Percentiles rank a stretch among this genome's conserved stretches.
phyloP scores from a whole-genome alignment of 2,888 invertebrate genomes.

The Heterodera filipjevi region DNA sequence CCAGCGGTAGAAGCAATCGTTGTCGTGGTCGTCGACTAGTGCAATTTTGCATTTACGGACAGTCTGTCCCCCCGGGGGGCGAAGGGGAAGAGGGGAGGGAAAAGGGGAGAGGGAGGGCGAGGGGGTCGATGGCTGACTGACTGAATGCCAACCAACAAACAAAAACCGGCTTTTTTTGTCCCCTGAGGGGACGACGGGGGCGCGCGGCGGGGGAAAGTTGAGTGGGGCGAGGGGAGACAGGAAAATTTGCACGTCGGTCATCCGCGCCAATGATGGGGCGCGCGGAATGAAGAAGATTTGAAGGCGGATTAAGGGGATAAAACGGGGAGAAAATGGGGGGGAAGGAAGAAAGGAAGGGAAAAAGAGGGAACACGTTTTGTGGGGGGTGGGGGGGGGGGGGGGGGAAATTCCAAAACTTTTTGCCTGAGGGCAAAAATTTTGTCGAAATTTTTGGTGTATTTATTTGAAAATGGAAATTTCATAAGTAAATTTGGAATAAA shows the following conservation, averaged over 20 bases:
- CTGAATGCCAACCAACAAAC: too few species aligned
- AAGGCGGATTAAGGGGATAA: neutral
- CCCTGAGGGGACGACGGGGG: neutral
- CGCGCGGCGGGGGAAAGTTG: neutral
- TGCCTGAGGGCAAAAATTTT: neutral
- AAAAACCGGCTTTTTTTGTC: too few species aligned
- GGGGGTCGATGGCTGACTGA: too few species aligned
- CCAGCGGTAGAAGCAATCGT: neutral
- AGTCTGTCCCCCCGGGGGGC: neutral
- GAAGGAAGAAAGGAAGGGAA: neutral
- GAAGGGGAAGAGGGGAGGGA: too few species aligned
- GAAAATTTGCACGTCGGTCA: constrained; percentile 4
- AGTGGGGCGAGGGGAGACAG: neutral
- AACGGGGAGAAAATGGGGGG: neutral
- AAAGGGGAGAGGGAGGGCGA: too few species aligned
- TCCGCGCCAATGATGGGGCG: neutral
- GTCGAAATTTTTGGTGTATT: neutral
- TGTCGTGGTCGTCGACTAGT: neutral
- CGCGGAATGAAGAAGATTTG: neutral
- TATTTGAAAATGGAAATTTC: too few species aligned
- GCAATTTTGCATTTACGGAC: constrained; percentile 10
- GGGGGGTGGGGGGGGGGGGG: neutral
- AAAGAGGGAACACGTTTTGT: neutral
- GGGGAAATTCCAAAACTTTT: neutral
- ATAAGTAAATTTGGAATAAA: too few species aligned